Percentiles rank a stretch among this genome's conserved stretches.
phyloP scores from a whole-genome alignment of 2,113 vertebrate species.

The Thinocorus orbignyianus region DNA sequence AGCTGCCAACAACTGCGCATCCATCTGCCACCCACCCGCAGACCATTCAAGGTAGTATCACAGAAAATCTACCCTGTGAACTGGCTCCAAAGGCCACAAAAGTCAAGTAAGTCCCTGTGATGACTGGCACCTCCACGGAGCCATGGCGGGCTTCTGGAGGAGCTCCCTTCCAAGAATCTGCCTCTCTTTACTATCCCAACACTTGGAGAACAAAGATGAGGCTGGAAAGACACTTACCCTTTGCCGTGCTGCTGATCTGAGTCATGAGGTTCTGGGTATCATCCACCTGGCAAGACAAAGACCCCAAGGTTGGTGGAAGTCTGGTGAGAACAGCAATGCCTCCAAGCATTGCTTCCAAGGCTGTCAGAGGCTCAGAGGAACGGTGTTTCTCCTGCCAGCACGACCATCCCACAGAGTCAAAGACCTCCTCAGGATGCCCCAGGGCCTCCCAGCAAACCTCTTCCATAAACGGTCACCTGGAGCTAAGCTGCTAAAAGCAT shows the following conservation, averaged over 20 bases:
- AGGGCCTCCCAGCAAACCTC: neutral
- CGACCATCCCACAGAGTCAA: neutral
- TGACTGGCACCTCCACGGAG: neutral
- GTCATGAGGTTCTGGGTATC: constrained; percentile 25
- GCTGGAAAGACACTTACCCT: constrained; percentile 5
- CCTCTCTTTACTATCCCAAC: neutral
- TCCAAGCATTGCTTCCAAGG: neutral
- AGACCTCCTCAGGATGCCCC: neutral
- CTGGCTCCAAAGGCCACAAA: neutral
- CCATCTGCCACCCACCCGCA: rapidly evolving
- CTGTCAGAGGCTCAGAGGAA: neutral
- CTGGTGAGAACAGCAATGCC: neutral
- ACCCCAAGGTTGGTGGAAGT: neutral
- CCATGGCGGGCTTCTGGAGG: neutral
- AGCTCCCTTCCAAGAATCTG: neutral
- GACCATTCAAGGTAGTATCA: neutral
- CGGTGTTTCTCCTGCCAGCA: neutral
- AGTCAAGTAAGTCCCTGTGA: no score
- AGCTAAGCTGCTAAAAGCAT: neutral
- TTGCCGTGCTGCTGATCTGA: neutral
- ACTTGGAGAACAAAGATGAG: neutral
- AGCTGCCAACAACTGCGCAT: neutral
- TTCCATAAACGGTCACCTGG: neutral
- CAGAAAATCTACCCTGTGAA: neutral
- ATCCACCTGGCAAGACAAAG: constrained; percentile 30